phyloP scores from a whole-genome alignment of 2,797 vertebrate genomes.

The Staurois parvus region DNA sequence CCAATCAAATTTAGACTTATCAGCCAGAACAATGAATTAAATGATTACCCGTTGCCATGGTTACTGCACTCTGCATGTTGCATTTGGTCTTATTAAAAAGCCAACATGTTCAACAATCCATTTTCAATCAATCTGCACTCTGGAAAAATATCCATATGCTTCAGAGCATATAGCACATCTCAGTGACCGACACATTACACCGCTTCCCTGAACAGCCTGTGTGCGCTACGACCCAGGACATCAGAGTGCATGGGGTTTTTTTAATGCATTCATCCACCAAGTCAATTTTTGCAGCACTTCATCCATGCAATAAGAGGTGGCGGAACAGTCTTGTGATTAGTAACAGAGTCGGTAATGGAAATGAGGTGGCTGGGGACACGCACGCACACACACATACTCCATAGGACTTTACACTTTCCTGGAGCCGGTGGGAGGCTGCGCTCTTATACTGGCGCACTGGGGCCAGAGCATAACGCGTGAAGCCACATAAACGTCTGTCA shows the following conservation, averaged over 20 bases:
- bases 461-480: constrained; percentile 25
- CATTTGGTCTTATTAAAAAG: no score
- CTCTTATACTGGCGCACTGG: background rate
- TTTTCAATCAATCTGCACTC: background rate
- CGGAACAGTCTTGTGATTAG: background rate
- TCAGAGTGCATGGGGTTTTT: background rate
- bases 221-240: background rate
- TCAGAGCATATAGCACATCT: background rate
- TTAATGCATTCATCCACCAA: background rate
- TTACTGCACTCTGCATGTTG: no score
- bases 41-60: no score
- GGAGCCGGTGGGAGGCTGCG: background rate
- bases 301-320: background rate
- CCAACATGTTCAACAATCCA: background rate
- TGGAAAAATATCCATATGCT: background rate
- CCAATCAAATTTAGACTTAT: no score
- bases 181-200: background rate
- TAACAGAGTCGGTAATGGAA: constrained; percentile 4
- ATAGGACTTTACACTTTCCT: background rate
- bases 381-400: background rate
- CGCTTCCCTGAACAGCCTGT: background rate
- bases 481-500: constrained; percentile 19
- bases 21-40: no score
- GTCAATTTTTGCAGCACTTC: background rate
- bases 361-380: background rate